phyloP scores from a whole-genome alignment of 2,888 invertebrate genomes.

The Lochmaea crataegi region DNA sequence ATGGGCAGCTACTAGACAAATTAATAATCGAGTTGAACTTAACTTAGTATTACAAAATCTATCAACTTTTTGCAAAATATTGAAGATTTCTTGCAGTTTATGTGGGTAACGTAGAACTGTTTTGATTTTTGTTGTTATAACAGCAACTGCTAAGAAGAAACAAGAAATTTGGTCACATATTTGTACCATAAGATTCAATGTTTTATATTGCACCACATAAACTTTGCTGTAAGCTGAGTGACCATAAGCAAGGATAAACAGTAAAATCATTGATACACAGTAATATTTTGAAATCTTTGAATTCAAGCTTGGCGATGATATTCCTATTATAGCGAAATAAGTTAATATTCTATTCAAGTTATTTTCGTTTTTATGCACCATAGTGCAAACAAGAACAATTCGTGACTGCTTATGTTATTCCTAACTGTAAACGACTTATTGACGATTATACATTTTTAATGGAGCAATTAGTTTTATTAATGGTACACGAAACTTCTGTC shows the following conservation, averaged over 20 bases:
- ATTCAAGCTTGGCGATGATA: neutral
- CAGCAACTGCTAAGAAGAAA: neutral
- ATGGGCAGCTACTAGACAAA: neutral
- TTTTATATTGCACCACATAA: neutral
- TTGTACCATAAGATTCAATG: neutral
- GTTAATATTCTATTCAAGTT: neutral
- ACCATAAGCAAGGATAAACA: neutral
- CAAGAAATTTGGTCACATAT: neutral
- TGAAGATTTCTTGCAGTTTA: neutral
- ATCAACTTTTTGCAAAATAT: neutral
- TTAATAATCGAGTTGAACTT: neutral
- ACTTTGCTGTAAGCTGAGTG: neutral
- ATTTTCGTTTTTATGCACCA: neutral
- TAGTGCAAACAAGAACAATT: neutral
- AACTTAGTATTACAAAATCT: neutral
- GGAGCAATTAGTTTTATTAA: neutral
- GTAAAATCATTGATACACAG: neutral
- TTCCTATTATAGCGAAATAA: neutral
- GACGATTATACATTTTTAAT: neutral
- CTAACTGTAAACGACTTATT: neutral
- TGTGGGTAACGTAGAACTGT: neutral
- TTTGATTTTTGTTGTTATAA: neutral
- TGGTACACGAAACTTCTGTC: neutral
- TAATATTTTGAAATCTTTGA: neutral
- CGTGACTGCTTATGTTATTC: neutral